These are phyloP conservation scores for Manduca sexta DNA, from an alignment of 1,140 invertebrate species.

Conservation along the genomic window DNA sequence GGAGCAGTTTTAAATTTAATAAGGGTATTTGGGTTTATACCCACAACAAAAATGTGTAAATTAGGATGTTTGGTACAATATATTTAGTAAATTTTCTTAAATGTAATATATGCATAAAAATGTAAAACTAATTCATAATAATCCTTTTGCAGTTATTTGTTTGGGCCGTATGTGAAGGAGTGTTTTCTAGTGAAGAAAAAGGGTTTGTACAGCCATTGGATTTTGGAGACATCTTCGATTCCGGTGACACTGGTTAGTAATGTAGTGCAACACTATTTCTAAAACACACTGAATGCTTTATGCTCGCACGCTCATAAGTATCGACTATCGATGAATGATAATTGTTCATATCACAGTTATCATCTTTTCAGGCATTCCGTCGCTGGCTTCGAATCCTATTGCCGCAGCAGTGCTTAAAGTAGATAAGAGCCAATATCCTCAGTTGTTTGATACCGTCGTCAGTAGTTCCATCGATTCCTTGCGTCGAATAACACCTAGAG, in stretches of 20 bases:
- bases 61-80: constrained; percentile 54
- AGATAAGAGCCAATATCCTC: constrained; percentile 64
- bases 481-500: constrained; percentile 46
- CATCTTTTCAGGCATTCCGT: constrained; percentile 60
- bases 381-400: constrained; percentile 60
- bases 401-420: constrained; percentile 54
- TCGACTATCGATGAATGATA: constrained; percentile 2
- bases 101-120: no score
- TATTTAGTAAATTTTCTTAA: constrained; percentile 4
- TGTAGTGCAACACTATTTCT: no score
- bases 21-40: constrained; percentile 49
- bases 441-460: constrained; percentile 61
- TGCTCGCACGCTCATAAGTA: constrained; percentile 16
- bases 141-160: constrained; percentile 52
- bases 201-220: constrained; percentile 59
- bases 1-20: constrained; percentile 27
- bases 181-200: constrained; percentile 40
- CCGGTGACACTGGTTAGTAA: constrained; percentile 38
- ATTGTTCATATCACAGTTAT: constrained; percentile 23
- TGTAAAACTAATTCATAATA: neutral
- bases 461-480: constrained; percentile 66
- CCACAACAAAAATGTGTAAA: constrained; percentile 47
- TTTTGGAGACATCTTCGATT: constrained; percentile 50
- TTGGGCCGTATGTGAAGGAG: constrained; percentile 50
- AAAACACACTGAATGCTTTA: constrained; percentile 5